Conservation (phyloP, 2,797 vertebrate genomes). For the Poecilia velifera region DNA sequence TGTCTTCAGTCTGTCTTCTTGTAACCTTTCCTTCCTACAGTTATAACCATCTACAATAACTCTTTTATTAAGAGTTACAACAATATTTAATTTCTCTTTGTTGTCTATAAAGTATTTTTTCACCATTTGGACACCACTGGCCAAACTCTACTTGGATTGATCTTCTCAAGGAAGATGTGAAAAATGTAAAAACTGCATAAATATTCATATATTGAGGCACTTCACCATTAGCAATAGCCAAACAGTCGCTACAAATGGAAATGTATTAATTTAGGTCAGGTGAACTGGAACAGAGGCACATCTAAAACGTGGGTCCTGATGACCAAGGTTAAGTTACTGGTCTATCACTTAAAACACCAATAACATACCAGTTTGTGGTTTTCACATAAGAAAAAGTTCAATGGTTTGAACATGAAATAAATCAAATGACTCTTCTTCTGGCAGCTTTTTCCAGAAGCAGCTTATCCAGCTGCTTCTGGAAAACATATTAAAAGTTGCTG, state of each 20-base stretch:
- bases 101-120: too few relatives aligned
- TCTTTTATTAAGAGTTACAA: too few relatives aligned
- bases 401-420: neutral
- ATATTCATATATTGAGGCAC: neutral
- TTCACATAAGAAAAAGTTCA: neutral
- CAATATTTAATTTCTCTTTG: too few relatives aligned
- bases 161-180: neutral
- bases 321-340: neutral
- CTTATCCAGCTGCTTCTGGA: neutral
- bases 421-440: neutral
- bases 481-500: neutral
- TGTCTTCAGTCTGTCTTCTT: too few relatives aligned
- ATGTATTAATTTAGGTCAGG: neutral
- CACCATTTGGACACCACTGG: too few relatives aligned
- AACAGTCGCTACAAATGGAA: neutral
- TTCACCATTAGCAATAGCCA: neutral
- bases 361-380: neutral
- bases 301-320: neutral
- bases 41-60: too few relatives aligned
- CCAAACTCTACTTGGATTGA: neutral
- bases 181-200: neutral
- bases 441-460: too few relatives aligned
- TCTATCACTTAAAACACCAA: neutral
- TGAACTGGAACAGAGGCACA: neutral
- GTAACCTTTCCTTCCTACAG: too few relatives aligned